Base-by-base conservation (phyloP, 2,888 invertebrate species). In the Theristus sp. region DNA sequence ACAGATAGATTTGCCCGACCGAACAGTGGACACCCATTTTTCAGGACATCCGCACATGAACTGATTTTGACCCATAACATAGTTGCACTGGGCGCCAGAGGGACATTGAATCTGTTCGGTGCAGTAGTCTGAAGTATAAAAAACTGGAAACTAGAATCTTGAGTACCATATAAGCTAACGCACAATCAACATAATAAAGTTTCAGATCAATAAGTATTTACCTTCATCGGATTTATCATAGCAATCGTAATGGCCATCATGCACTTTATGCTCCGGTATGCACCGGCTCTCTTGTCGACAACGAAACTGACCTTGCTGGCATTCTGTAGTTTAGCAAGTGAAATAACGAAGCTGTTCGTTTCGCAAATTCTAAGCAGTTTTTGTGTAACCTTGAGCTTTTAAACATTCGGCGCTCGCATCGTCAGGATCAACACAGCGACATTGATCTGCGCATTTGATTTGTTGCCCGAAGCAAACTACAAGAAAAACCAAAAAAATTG, bases 161-260 rank as follows among this genome's bases (percentile, higher is more conserved):
- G 38, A 38, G 38, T 38, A 38, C 38, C 6, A 38, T 38, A 38
- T 38, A 13, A 13, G 6, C 38, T n/a, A n/a, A n/a, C n/a, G n/a
- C n/a, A n/a, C n/a, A n/a, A n/a, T n/a, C n/a, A n/a, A 6, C 17
- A 13, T 38, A 38, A 38, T 38, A 6, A 38, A 38, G 6, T 38
- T 38, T 38, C 17, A 13, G 38, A 38, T 38, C 6, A 38, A 38
- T 38, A 38, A 38, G 6, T 38, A 13, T 17, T 13, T 38, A 46
- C 67, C 63, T 46, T 66, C 67, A 62, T 68, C 68, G 27, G 59
- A 60, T 22, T 60, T 60, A 62, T 66, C 66, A 6, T 47, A 49
- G 57, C 68, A 68, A 58, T 68, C 65, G 20, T 65, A 61, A 20
- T 62, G 60, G 28, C 66, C 67, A 27, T 68, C 66, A n/a, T 68